Evolutionary conservation across 2,113 vertebrate species (phyloP).

Genomic region (Sinosuthora webbiana): DNA sequence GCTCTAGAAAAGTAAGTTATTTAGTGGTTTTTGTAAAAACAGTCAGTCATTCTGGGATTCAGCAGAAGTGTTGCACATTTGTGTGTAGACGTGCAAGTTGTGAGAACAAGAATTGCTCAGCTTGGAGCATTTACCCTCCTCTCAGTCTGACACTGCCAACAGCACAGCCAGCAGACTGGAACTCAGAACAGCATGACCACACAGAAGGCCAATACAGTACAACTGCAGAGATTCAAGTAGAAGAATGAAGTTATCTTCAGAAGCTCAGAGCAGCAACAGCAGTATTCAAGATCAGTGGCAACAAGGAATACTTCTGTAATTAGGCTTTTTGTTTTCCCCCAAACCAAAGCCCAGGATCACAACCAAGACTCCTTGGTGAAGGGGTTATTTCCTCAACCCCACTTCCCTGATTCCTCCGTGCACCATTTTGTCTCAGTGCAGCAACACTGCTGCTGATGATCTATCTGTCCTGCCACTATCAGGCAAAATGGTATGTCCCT

Average conservation of each 20-base stretch:
- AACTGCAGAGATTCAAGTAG: constrained; percentile 52
- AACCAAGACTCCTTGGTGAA: neutral
- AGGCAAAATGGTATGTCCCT: neutral
- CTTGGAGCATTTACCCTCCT: neutral
- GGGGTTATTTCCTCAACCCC: neutral
- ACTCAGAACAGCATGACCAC: neutral
- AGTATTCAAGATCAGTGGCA: constrained; percentile 9
- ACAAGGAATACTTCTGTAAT: neutral
- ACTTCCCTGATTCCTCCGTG: neutral
- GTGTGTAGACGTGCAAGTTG: neutral
- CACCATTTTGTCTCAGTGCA: neutral
- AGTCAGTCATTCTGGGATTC: constrained; percentile 2
- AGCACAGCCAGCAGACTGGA: neutral
- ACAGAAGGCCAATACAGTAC: constrained; percentile 31
- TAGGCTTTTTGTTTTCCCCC: neutral
- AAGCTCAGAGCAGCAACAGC: constrained; percentile 21
- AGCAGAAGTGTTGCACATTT: neutral
- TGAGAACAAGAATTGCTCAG: neutral
- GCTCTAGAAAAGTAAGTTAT: constrained; percentile 17
- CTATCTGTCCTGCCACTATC: neutral
- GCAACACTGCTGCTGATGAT: neutral
- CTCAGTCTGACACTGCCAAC: neutral
- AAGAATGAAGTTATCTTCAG: constrained; percentile 11
- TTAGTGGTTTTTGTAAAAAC: constrained; percentile 48
- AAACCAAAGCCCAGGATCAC: neutral